Evolutionary conservation across 2,888 invertebrate genomes (phyloP).

Genomic region (Incurvaria masculella): DNA sequence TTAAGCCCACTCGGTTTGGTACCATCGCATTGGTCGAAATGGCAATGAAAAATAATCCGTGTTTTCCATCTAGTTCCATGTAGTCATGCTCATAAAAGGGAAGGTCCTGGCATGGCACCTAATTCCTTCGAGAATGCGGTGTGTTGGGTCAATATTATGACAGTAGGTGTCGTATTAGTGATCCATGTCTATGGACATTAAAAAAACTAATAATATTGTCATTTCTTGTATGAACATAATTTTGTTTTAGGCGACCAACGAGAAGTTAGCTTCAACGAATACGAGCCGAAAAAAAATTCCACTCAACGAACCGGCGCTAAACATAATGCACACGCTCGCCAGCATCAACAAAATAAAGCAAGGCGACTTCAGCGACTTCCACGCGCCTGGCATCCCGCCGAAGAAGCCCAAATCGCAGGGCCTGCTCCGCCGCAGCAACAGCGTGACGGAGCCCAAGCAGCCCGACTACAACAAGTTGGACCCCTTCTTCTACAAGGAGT

Average conservation of each 20-base stretch:
- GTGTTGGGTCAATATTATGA: no score
- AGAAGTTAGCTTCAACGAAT: slow-evolving; percentile 40
- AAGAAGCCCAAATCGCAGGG: slow-evolving; percentile 45
- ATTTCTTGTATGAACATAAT: no score
- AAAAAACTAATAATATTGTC: no score
- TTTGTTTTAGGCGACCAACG: slow-evolving; percentile 35
- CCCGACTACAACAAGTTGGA: slow-evolving; percentile 40
- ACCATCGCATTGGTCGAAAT: no score
- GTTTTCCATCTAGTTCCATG: no score
- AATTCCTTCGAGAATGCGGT: no score
- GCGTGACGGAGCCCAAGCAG: slow-evolving; percentile 36
- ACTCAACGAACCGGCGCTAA: slow-evolving; percentile 55
- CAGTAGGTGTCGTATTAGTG: no score
- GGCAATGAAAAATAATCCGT: no score
- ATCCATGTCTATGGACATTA: no score
- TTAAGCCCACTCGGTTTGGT: no score
- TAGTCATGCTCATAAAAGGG: no score
- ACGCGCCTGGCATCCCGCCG: slow-evolving; percentile 33
- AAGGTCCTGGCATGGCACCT: no score
- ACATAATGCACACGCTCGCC: slow-evolving; percentile 57
- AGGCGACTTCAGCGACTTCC: slow-evolving; percentile 55
- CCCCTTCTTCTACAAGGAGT: slow-evolving; percentile 69
- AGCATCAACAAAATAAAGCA: slow-evolving; percentile 54
- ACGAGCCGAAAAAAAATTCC: slow-evolving; percentile 45
- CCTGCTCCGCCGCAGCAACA: slow-evolving; percentile 38